phyloP scores from a whole-genome alignment of 1,140 invertebrate genomes.

The Eufriesea mexicana region DNA sequence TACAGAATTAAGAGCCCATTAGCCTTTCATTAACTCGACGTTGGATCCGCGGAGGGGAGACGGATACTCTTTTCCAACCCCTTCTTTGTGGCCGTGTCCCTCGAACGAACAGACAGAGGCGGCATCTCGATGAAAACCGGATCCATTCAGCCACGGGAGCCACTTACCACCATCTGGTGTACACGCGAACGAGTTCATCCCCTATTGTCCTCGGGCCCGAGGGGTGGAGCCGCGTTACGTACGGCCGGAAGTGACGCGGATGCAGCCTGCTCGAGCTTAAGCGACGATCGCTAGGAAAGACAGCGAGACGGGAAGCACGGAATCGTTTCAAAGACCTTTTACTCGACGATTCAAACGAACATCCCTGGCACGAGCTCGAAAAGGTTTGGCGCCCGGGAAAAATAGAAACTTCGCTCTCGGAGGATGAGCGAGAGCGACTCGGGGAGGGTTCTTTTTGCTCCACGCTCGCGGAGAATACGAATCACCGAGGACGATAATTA shows the following conservation, averaged over 20 bases:
- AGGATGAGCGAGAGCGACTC: too few relatives aligned
- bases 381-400: neutral
- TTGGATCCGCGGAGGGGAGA: conserved; percentile 21
- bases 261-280: neutral
- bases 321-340: neutral
- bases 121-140: conserved; percentile 55
- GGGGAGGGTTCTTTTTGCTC: too few relatives aligned
- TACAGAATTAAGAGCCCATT: conserved; percentile 78
- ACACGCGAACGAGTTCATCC: conserved; percentile 50
- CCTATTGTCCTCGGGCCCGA: conserved; percentile 24
- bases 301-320: neutral
- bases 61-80: conserved; percentile 58
- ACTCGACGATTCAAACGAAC: neutral
- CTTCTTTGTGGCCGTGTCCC: conserved; percentile 41
- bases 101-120: conserved; percentile 7
- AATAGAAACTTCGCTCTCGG: too few relatives aligned
- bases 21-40: conserved; percentile 74
- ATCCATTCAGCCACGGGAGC: conserved; percentile 40
- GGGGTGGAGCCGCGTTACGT: neutral
- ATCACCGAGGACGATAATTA: too few relatives aligned
- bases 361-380: neutral
- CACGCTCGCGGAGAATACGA: too few relatives aligned
- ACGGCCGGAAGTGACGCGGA: neutral
- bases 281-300: neutral
- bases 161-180: conserved; percentile 54